A percentile compares a stretch with the other conserved stretches of the same genome.
phyloP scores from a whole-genome alignment of 2,113 vertebrate species.

The Entomyzon cyanotis region DNA sequence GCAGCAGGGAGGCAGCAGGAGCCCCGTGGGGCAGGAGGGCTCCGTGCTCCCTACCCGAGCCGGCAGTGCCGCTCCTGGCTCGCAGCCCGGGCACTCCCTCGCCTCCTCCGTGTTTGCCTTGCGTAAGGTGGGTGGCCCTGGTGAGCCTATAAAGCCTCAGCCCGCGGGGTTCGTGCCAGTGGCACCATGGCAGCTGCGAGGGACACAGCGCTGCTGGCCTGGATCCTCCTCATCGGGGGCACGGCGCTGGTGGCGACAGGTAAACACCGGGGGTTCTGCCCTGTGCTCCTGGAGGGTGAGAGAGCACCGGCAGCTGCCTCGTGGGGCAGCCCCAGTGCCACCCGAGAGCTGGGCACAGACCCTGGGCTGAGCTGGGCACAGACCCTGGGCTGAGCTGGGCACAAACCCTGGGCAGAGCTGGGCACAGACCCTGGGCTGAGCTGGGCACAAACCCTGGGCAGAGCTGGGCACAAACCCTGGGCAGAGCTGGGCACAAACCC shows the following conservation, averaged over 20 bases:
- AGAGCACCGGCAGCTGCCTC: not conserved
- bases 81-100: not conserved
- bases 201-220: not conserved
- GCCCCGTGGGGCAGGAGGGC: not conserved
- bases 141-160: not conserved
- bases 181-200: not conserved
- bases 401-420: not conserved
- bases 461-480: not conserved
- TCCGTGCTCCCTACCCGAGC: not conserved
- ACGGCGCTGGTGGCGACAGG: not conserved
- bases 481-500: not conserved
- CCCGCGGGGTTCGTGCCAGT: not conserved
- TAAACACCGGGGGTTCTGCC: not conserved
- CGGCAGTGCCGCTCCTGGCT: not conserved
- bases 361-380: not conserved
- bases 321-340: not conserved
- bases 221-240: not conserved
- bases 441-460: not conserved
- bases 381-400: not conserved
- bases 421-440: not conserved
- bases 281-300: rapidly evolving
- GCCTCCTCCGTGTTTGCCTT: not conserved
- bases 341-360: not conserved
- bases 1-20: not conserved
- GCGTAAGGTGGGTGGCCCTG: not conserved